Base-by-base conservation (phyloP, 2,113 vertebrate species). In the Xenopus laevis region DNA sequence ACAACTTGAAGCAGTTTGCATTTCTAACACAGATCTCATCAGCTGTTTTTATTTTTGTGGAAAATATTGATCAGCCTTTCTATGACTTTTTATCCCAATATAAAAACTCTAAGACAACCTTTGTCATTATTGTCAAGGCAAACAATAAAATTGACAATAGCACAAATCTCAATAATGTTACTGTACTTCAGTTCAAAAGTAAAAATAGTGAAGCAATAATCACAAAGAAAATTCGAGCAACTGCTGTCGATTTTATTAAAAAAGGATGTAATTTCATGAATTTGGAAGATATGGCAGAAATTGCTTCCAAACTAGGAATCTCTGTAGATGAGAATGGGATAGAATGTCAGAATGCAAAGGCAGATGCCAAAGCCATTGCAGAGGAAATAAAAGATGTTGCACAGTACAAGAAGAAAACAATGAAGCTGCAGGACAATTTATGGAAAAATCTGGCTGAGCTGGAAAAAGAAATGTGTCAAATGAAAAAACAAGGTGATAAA, bases 1-100 rank as follows among this genome's bases (percentile, higher is more conserved):
- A 79, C 10, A 81, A 84, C 18, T 83, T 81, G 81, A 61, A 74
- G 18, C 84, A 86, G 72, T 86, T 87, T 12, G 81, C 77, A 55
- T 78, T 87, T 11, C 21, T 87, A 72, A 79, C 83, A 0, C 81
- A 85, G 17, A 71, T 85, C 0, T 84, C 81, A 4, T 81, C 86
- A 0, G 85, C 85, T 0, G 72, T 86, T 47, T 86, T 87, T 65
- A 83, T 87, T 53, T 17, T 86, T 70, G 80, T 80, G 0, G 83
- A 87, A 77, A 82, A 82, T 15, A 79, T 87, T 53, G 79, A 81
- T 4, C 79, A 79, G 30, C 82, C 83, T 71, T 78, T 86, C 1
- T 86, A 80, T 65, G 79, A 80, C 4, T 68, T 86, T 3, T 68
- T 87, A 0, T 72, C 47, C 20, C 57, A 33, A 6, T 58, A 1